A percentile compares a stretch with the other conserved stretches of the same genome.
phyloP scores from a whole-genome alignment of 2,113 vertebrate genomes.

The Malurus elegans region DNA sequence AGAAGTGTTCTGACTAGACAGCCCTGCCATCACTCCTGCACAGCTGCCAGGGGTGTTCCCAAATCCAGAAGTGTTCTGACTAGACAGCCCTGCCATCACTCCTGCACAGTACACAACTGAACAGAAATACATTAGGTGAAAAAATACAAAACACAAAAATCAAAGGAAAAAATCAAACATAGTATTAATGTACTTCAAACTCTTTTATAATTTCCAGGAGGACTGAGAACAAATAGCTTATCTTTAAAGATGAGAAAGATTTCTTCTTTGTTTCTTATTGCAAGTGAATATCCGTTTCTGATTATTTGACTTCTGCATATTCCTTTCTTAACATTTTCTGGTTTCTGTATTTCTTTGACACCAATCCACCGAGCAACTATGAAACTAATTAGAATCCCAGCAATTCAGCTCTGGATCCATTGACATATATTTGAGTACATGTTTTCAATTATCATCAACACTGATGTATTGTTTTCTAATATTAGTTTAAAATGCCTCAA shows the following conservation, averaged over 20 bases:
- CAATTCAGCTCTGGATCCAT: not conserved
- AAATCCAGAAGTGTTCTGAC: conserved; percentile 70
- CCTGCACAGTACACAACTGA: conserved; percentile 77
- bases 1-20: conserved; percentile 60
- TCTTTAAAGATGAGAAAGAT: not conserved
- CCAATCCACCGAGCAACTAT: not conserved
- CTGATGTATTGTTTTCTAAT: conserved; percentile 9
- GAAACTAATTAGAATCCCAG: conserved; percentile 1
- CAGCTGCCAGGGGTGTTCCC: conserved; percentile 75
- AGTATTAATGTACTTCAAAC: not conserved
- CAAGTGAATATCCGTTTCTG: not conserved
- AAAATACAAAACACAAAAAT: not conserved
- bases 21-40: conserved; percentile 72
- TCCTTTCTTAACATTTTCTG: not conserved
- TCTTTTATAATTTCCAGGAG: not conserved
- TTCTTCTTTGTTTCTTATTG: not conserved
- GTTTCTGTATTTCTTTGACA: not conserved
- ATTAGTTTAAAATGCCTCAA: conserved; percentile 11
- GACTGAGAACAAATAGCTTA: not conserved
- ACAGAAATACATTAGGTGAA: conserved; percentile 74
- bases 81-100: conserved; percentile 62
- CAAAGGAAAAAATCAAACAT: not conserved
- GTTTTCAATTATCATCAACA: conserved; percentile 38
- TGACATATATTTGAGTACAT: conserved; percentile 10
- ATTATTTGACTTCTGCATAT: not conserved